Base-by-base conservation (phyloP, 2,113 vertebrate species). In the Catharus bicknelli region DNA sequence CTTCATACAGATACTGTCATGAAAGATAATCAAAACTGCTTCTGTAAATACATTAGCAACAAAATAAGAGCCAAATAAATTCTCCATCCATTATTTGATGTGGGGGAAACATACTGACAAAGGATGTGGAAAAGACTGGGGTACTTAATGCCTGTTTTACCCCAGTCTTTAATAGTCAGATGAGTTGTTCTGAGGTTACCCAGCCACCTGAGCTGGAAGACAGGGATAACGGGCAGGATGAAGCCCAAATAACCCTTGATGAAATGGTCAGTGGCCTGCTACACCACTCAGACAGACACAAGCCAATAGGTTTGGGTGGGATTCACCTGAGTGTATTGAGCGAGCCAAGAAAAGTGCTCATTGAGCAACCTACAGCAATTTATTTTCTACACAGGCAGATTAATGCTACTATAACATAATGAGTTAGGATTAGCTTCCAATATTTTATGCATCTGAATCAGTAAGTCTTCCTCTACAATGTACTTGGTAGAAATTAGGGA, bases 131-230 rank as follows among this genome's bases (percentile, higher is more conserved):
- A 66, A 50, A 59, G 34, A 3, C 21, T 47, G 40, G 36, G 5
- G 5, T 64, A 42, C 10, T 83, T 34, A 22, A 43, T 54, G 18
- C 13, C 1, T 8, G 38, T 36, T 57, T 34, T 73, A 2, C 12
- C 5, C 15, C 8, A 12, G 22, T 29, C 19, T 84, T 55, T 64
- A 23, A 10, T 4, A 10, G 14, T 53, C 63, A n/a, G 12, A 45
- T 0, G 2, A 77, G 2, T 48, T 67, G 1, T 63, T 47, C 26
- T 45, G 2, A 0, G 4, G 1, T 4, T 9, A 66, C 5, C 4
- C 14, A 80, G 7, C 1, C 1, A 3, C 3, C 18, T 66, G 68
- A 75, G 4, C 7, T 32, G 32, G 13, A 55, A 70, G 8, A 16
- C 15, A 34, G 45, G 5, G 5, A 18, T 4, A 14, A 8, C 5